These are phyloP conservation scores for Hippotragus niger DNA, from an alignment of 2,113 vertebrate species.

Conservation along the genomic window DNA sequence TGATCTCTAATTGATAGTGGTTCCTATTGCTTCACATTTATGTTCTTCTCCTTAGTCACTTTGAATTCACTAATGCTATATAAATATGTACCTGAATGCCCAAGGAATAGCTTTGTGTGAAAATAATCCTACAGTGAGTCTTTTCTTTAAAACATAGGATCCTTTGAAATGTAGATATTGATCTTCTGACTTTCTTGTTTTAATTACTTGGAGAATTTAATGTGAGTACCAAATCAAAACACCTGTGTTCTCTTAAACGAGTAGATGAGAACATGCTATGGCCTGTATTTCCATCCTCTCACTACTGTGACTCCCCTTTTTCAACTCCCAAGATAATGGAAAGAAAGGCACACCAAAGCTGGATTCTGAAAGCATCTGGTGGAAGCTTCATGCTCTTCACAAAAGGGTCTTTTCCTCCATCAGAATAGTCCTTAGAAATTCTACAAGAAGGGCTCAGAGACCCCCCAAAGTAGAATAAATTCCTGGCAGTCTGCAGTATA, in stretches of 20 bases:
- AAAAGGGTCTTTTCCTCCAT: background rate
- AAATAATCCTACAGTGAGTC: background rate
- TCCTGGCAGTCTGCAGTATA: background rate
- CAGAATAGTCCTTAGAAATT: background rate
- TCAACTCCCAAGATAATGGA: background rate
- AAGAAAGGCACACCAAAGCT: background rate
- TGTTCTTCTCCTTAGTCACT: background rate
- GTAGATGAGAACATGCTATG: background rate
- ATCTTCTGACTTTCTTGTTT: conserved; percentile 37
- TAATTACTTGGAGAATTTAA: conserved; percentile 38
- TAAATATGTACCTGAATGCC: background rate
- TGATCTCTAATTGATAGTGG: background rate
- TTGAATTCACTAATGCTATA: background rate
- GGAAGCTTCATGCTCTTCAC: background rate
- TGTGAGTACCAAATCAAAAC: background rate
- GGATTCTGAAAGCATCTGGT: background rate
- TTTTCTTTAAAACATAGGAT: conserved; percentile 7
- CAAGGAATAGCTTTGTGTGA: background rate
- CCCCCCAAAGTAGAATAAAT: background rate
- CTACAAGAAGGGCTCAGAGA: background rate
- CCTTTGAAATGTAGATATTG: conserved; percentile 22
- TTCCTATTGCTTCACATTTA: background rate
- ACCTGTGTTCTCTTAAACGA: background rate
- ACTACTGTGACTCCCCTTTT: background rate
- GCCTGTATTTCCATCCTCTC: background rate